Evolutionary conservation across 1,140 invertebrate genomes (phyloP), one percentile per base, ranked within the genome.

Genomic region (Bombyx mandarina): DNA sequence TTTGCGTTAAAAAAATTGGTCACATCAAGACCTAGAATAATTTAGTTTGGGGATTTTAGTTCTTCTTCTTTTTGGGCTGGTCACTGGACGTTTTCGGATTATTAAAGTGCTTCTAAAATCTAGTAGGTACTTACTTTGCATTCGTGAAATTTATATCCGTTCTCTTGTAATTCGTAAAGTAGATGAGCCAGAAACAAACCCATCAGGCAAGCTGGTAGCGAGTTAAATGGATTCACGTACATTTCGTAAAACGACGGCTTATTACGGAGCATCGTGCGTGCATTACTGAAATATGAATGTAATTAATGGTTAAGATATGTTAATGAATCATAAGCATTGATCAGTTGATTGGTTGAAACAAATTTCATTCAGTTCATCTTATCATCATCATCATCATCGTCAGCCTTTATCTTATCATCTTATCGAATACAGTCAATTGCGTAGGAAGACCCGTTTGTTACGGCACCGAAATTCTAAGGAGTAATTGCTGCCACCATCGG

Each of bases 201-300:
- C 12, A 51, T 22, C 12, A 57, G 10, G 18, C 56, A 57, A 5
- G 56, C 48, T 2, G 56, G 56, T 22, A 57, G 49, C 6, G n/a
- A 44, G 26, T 48, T 43, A 8, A 48, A 8, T 7, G 56, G 56
- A 4, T 47, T 51, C 43, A 46, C 51, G 26, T 57, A 43, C 12
- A 57, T 10, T 10, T 43, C 43, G 3, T 44, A 8, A 5, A 51
- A 57, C 7, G 48, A 43, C 7, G 46, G 47, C 18, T n/a, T 18
- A 42, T 51, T 43, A 12, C 35, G 43, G 1, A 53, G 12, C 1
- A 55, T 6, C 45, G 4, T 22, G 22, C 43, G 9, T 7, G 45
- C 6, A 46, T 7, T 26, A 26, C 18, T 55, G 18, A 18, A 47
- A 55, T 9, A 8, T 45, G 43, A 48, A 55, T 35, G 9, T 7